Evolutionary conservation across 2,888 invertebrate genomes (phyloP).

Genomic region (Carterocephalus palaemon): DNA sequence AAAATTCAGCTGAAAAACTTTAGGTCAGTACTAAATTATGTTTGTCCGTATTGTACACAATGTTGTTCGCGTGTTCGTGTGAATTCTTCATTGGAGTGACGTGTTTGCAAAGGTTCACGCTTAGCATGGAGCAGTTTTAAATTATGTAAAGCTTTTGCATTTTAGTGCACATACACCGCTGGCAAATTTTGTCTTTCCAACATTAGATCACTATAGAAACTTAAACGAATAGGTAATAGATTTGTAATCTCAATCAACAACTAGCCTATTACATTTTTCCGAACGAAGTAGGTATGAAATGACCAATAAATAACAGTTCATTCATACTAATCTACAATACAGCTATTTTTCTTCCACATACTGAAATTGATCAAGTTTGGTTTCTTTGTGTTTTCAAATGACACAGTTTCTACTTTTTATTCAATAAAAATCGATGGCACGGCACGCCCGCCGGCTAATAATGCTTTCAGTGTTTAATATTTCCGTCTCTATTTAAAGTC

Average conservation of each 20-base stretch:
- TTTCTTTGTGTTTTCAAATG: too few species aligned
- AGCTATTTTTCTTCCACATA: too few species aligned
- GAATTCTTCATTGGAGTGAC: constrained; percentile 45
- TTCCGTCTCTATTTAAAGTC: constrained; percentile 32
- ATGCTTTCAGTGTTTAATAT: constrained; percentile 43
- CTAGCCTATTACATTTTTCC: too few species aligned
- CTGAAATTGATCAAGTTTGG: too few species aligned
- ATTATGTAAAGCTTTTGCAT: constrained; percentile 40
- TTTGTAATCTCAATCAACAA: constrained; percentile 25
- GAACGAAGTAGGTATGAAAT: too few species aligned
- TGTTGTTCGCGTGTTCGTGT: constrained; percentile 59
- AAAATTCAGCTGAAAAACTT: constrained; percentile 39
- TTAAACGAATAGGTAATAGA: not conserved
- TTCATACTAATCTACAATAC: too few species aligned
- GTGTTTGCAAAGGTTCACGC: constrained; percentile 51
- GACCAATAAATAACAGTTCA: too few species aligned
- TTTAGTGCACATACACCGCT: constrained; percentile 54
- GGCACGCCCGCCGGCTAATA: constrained; percentile 41
- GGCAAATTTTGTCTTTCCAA: constrained; percentile 71
- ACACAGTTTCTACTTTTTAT: constrained; percentile 5
- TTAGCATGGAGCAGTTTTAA: constrained; percentile 41
- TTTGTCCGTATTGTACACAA: constrained; percentile 36
- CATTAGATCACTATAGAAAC: constrained; percentile 48
- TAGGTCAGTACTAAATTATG: constrained; percentile 65
- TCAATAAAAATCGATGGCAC: constrained; percentile 44